Base-by-base conservation (phyloP, 2,113 vertebrate species). In the Siniperca chuatsi region DNA sequence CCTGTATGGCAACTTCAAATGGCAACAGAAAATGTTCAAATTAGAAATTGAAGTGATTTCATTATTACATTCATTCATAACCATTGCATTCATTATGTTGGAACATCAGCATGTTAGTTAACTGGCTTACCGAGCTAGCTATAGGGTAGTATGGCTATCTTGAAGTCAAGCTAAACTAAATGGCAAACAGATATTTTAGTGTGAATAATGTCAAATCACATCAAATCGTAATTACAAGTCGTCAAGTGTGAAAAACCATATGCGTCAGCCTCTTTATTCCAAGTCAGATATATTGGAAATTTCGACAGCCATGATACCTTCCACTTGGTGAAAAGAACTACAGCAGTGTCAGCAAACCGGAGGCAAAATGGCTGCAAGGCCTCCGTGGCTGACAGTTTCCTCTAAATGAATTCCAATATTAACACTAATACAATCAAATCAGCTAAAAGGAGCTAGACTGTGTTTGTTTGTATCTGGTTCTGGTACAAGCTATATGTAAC, bases 41-140 rank as follows among this genome's bases (percentile, higher is more conserved):
- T 42, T 29, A 15, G 11, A 37, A 40, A 40, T n/a, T 10, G 16
- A 9, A 60, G 2, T 50, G 4, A 50, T 60, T 48, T 69, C 44
- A 62, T 62, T 50, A 20, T 71, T 72, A 44, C 2, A 46, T 48
- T 8, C 21, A 75, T 58, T 78, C 50, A 73, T 68, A n/a, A 20
- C 21, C 21, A 55, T 57, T 20, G 1, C 35, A 46, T 62, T 64
- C 6, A 29, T 29, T 46, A 54, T 62, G 15, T 29, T 64, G 20
- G 50, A 66, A 29, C 50, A 4, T 37, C 1, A 29, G 11, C n/a
- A 62, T 7, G 50, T 29, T 46, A 46, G 21, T 21, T 84, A 29
- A 9, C 60, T 11, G 13, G 10, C 40, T 23, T 23, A 35, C n/a
- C 12, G 12, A 42, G 42, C 44, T 18, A 70, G 73, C 46, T 70